Conservation (phyloP, 2,888 invertebrate species). For the Zygaena filipendulae region DNA sequence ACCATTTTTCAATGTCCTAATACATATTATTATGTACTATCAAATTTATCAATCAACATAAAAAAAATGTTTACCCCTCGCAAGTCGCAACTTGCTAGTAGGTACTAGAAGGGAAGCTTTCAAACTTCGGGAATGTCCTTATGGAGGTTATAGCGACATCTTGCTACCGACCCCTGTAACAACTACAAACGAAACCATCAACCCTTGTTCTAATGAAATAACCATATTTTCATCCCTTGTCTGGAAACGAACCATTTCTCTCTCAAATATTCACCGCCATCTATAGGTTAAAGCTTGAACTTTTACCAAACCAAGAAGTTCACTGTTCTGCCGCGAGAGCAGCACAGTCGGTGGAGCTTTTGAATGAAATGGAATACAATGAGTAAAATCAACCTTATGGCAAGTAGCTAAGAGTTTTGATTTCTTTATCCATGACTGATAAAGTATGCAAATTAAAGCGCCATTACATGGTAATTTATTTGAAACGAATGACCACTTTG, state of each 20-base stretch:
- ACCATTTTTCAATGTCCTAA: too few relatives aligned
- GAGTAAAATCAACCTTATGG: slow-evolving; percentile 25
- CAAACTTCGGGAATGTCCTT: too few relatives aligned
- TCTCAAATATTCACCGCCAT: too few relatives aligned
- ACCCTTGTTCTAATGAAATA: slow-evolving; percentile 22
- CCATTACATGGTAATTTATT: slow-evolving; percentile 70
- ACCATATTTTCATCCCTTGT: slow-evolving; percentile 30
- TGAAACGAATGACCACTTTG: slow-evolving; percentile 69
- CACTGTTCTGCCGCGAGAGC: slow-evolving; percentile 31
- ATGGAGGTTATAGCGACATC: slow-evolving; percentile 40
- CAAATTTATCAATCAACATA: too few relatives aligned
- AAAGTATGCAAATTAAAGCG: slow-evolving; percentile 65
- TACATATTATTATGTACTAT: too few relatives aligned
- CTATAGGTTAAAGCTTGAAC: slow-evolving; percentile 48
- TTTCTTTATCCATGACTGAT: slow-evolving; percentile 26
- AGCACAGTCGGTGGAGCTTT: slow-evolving; percentile 41
- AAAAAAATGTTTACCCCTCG: too few relatives aligned
- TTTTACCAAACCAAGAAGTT: slow-evolving; percentile 45
- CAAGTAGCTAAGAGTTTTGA: slow-evolving; percentile 27
- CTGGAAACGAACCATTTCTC: slow-evolving; percentile 23
- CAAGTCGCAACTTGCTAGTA: too few relatives aligned
- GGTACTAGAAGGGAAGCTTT: too few relatives aligned
- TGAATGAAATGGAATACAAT: slow-evolving; percentile 42
- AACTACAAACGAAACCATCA: slow-evolving; percentile 13
- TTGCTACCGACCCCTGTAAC: slow-evolving; percentile 19